Base-by-base conservation (phyloP, 2,888 invertebrate species). In the Zhuqinia jingwanae region DNA sequence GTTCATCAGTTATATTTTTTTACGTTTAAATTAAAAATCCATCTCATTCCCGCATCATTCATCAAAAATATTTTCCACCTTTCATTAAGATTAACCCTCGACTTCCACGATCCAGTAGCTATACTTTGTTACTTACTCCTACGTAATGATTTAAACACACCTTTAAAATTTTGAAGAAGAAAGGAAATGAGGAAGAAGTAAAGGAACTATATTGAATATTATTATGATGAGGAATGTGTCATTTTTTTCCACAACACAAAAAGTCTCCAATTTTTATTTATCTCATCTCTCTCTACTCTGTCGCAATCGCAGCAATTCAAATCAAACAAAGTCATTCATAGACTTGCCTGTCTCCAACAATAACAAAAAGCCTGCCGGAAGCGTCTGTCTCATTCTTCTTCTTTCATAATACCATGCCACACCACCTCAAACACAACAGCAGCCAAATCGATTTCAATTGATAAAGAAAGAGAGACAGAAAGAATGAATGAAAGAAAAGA, bases 11-110 rank as follows among this genome's bases (percentile, higher is more conserved):
- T 8, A 36, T 3, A 3, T 36, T 36, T 36, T 8, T 36, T 36
- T 8, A 36, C n/a, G n/a, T n/a, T 36, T 36, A 22, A n/a, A 22
- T n/a, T n/a, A 78, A 45, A 1, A 20, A 56, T 36, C 58, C 30
- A 10, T 13, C 5, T n/a, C 22, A 22, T 30, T 27, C 30, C 36
- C 47, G 45, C 22, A 85, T 87, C 87, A 89, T 89, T 83, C 65
- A 89, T 89, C 87, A 89, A 78, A 89, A 89, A 88, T 88, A 83
- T 78, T 88, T 79, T 81, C 78, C 84, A 85, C 81, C 83, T 86
- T 85, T 89, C 89, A 85, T 73, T 82, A 82, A 30, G 27, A 63
- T 30, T 63, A 63, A 63, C 76, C n/a, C 76, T 60, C 20, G 11
- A 6, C 63, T 11, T 36, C 17, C 27, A 75, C 11, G 2, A 30